Evolutionary conservation across 2,797 vertebrate species (phyloP).

Genomic region (Otolemur crassicaudatus): DNA sequence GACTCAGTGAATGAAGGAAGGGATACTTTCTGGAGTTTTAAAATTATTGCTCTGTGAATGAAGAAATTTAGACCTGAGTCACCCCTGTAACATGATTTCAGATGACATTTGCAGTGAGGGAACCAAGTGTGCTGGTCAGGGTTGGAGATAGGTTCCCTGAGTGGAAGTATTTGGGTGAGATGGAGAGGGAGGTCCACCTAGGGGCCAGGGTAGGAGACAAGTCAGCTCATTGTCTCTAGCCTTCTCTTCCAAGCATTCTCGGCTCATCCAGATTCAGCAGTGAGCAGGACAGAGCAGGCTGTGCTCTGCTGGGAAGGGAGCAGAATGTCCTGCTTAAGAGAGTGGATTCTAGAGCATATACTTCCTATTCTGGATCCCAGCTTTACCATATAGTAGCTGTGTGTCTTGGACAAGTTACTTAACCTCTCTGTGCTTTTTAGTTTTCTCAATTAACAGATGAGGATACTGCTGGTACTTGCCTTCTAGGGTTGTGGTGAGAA

Average conservation of each 20-base stretch:
- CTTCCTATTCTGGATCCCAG: not conserved
- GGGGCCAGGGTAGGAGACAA: not conserved
- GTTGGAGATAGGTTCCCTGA: not conserved
- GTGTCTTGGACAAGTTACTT: conserved; percentile 13
- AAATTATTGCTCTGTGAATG: not conserved
- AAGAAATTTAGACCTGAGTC: not conserved
- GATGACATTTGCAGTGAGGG: not conserved
- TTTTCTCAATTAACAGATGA: conserved; percentile 9
- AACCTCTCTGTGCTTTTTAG: not conserved
- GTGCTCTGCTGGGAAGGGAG: not conserved
- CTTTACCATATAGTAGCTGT: not conserved
- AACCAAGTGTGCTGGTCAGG: not conserved
- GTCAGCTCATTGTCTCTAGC: too few species aligned
- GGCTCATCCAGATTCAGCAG: not conserved
- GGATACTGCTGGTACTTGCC: not conserved
- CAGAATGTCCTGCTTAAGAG: not conserved
- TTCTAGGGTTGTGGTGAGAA: not conserved
- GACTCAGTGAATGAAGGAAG: not conserved
- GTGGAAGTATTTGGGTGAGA: not conserved
- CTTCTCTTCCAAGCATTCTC: not conserved
- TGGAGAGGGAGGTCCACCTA: not conserved
- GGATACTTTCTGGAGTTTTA: not conserved
- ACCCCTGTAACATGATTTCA: not conserved
- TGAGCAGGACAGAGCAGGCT: conserved; percentile 48
- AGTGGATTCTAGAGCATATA: not conserved